Evolutionary conservation across 2,113 vertebrate genomes (phyloP).

Genomic region (Egretta garzetta): DNA sequence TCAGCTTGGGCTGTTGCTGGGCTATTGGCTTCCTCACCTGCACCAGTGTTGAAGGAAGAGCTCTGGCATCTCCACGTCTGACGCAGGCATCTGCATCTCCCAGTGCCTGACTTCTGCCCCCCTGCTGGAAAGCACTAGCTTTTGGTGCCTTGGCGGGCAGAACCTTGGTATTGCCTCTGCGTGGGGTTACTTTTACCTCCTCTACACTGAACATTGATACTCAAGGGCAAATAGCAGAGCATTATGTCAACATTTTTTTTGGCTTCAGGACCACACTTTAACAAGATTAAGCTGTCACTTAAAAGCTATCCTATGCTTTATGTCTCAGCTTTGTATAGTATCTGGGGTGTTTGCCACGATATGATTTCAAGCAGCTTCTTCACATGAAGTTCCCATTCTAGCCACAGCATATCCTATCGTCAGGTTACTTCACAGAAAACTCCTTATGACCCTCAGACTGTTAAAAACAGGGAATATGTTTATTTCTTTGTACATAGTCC

Average conservation of each 20-base stretch:
- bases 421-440: not conserved
- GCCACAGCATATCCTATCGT: rapidly evolving
- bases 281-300: not conserved
- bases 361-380: not conserved
- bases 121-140: not conserved
- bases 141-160: rapidly evolving
- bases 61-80: not conserved
- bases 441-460: not conserved
- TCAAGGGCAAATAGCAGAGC: not conserved
- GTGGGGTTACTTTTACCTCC: rapidly evolving
- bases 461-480: not conserved
- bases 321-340: not conserved
- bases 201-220: rapidly evolving
- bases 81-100: not conserved
- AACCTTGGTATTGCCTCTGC: rapidly evolving
- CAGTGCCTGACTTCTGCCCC: rapidly evolving
- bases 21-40: not conserved
- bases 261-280: not conserved
- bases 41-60: not conserved
- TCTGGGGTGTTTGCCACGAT: not conserved
- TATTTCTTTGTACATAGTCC: not conserved
- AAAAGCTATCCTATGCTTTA: not conserved
- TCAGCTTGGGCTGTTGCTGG: not conserved
- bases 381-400: not conserved
- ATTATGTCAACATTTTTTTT: not conserved